phyloP scores from a whole-genome alignment of 1,140 invertebrate genomes.

The Achroia grisella region DNA sequence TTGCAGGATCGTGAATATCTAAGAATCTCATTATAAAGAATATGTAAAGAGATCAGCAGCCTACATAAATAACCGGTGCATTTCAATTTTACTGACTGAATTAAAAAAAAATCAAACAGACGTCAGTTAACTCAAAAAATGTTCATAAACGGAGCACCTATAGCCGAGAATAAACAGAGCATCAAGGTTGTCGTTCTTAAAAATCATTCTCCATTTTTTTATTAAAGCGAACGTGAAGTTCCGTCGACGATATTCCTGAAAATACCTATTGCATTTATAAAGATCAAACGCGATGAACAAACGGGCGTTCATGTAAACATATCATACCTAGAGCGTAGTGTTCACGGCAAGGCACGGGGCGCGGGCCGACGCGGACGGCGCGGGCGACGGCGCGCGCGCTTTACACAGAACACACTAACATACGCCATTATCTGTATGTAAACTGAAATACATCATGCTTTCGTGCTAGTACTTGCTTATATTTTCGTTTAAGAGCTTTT shows the following conservation, averaged over 20 bases:
- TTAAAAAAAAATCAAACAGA: conserved; percentile 34
- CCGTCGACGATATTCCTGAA: conserved; percentile 58
- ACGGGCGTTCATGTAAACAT: conserved; percentile 63
- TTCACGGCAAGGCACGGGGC: no score
- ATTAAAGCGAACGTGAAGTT: conserved; percentile 50
- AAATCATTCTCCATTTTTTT: conserved; percentile 60
- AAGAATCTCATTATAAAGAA: no score
- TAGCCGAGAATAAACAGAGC: conserved; percentile 34
- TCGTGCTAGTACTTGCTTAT: no score
- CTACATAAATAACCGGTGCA: no score
- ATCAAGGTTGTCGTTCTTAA: conserved; percentile 68
- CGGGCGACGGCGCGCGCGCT: not conserved
- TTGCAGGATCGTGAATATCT: no score
- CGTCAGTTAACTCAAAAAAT: conserved; percentile 33
- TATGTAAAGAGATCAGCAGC: no score
- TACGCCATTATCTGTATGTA: conserved; percentile 34
- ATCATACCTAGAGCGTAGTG: conserved; percentile 27
- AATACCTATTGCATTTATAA: conserved; percentile 72
- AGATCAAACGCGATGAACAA: conserved; percentile 67
- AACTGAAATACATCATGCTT: conserved; percentile 31
- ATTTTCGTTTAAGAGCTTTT: no score
- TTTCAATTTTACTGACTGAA: not conserved
- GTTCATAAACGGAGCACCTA: conserved; percentile 36
- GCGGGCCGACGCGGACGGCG: no score
- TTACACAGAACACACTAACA: not conserved